These are phyloP conservation scores for Drosophila melanosoma DNA, from an alignment of 2,888 invertebrate genomes.

Conservation along the genomic window DNA sequence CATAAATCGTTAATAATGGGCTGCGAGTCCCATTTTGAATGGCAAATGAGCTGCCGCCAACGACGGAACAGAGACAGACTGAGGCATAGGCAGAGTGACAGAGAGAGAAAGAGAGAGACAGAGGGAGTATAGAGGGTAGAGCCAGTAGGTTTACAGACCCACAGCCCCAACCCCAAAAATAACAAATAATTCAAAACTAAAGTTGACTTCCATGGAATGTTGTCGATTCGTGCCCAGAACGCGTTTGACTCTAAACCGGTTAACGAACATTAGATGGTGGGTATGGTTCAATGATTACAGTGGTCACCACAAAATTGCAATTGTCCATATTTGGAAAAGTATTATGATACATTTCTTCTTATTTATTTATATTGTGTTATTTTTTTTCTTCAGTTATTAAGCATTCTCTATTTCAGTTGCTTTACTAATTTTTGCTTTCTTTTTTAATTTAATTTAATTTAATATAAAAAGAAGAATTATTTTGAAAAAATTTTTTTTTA, in stretches of 20 bases:
- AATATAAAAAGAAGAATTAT: not conserved
- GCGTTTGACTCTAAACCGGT: slow-evolving; percentile 60
- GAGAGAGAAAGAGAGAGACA: not conserved
- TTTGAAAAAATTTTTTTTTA: not conserved
- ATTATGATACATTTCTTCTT: not conserved
- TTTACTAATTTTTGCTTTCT: not conserved
- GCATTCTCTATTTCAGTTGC: not conserved
- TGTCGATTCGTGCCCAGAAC: slow-evolving; percentile 48
- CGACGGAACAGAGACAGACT: not conserved
- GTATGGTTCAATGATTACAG: slow-evolving; percentile 45
- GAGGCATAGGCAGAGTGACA: not conserved
- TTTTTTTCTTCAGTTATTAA: not conserved
- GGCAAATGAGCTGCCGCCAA: slow-evolving; percentile 61
- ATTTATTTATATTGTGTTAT: not conserved
- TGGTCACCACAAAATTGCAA: not conserved
- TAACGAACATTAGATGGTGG: slow-evolving; percentile 48
- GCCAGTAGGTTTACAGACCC: slow-evolving; percentile 5
- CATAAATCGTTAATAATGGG: slow-evolving; percentile 68
- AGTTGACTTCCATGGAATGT: slow-evolving; percentile 64
- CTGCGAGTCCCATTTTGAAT: slow-evolving; percentile 65
- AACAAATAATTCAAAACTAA: slow-evolving; percentile 20
- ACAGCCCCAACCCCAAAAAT: slow-evolving; percentile 16
- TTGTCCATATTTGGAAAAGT: not conserved
- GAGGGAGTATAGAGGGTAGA: not conserved
- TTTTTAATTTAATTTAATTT: not conserved